These are phyloP conservation scores for Neofelis nebulosa DNA, from an alignment of 2,113 vertebrate species.

Conservation along the genomic window DNA sequence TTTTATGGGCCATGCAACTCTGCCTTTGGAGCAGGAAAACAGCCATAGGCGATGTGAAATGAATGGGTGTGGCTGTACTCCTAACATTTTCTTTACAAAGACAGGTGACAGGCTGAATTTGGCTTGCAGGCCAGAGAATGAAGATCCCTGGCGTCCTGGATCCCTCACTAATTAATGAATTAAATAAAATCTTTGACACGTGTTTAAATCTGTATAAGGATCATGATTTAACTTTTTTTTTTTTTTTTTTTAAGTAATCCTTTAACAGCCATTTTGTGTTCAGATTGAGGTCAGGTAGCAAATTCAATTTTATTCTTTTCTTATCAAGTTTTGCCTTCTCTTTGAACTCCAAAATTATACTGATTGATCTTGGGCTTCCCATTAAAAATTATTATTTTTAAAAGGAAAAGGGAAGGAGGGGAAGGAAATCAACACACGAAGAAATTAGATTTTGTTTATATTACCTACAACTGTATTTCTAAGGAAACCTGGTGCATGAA, in stretches of 20 bases:
- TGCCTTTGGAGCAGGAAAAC: background rate
- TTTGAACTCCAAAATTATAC: conserved; percentile 62
- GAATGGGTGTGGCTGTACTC: background rate
- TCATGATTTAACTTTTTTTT: conserved; percentile 21
- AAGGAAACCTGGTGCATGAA: conserved; percentile 31
- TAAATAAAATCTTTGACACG: conserved; percentile 18
- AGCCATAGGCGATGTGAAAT: background rate
- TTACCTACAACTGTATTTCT: conserved; percentile 45
- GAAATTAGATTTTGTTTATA: conserved; percentile 40
- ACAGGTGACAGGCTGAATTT: conserved; percentile 10
- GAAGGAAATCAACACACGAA: conserved; percentile 30
- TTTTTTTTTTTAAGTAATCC: background rate
- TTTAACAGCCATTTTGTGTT: conserved; percentile 29
- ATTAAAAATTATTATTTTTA: conserved; percentile 16
- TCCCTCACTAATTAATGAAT: conserved; percentile 29
- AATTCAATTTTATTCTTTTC: conserved; percentile 75
- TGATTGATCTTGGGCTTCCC: conserved; percentile 3
- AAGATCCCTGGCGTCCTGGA: background rate
- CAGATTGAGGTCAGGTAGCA: conserved; percentile 59
- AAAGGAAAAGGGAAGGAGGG: background rate
- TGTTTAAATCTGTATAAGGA: conserved; percentile 31
- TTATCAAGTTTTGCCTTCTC: conserved; percentile 56
- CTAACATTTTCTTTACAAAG: conserved; percentile 23
- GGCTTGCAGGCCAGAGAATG: background rate
- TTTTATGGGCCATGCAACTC: background rate